A percentile compares a stretch with the other conserved stretches of the same genome.
Conservation (phyloP, 1,140 invertebrate species). For the Helicoverpa zea region DNA sequence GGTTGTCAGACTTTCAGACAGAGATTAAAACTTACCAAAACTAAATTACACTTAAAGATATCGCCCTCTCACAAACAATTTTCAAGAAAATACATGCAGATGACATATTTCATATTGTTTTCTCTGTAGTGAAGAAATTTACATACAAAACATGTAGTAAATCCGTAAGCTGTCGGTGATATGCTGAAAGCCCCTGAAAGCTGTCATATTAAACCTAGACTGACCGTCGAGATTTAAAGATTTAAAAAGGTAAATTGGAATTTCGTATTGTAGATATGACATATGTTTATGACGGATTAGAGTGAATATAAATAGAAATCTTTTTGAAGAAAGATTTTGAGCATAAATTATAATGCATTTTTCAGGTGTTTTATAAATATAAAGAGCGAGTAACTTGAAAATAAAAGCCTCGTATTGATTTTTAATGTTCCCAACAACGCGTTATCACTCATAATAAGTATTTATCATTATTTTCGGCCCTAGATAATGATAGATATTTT, state of each 20-base stretch:
- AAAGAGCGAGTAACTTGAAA: too few relatives aligned
- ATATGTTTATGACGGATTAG: too few relatives aligned
- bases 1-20: too few relatives aligned
- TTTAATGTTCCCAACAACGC: too few relatives aligned
- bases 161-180: background rate
- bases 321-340: background rate
- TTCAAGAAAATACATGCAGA: constrained; percentile 1
- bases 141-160: constrained; percentile 10
- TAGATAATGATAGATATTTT: background rate
- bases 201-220: background rate
- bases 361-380: too few relatives aligned
- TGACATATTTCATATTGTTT: constrained; percentile 1
- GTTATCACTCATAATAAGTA: too few relatives aligned
- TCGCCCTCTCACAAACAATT: background rate
- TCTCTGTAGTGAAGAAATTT: background rate
- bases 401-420: too few relatives aligned
- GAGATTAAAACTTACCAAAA: too few relatives aligned
- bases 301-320: background rate
- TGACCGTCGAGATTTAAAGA: background rate
- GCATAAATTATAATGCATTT: too few relatives aligned
- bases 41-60: too few relatives aligned
- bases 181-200: constrained; percentile 5
- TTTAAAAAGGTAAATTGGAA: background rate
- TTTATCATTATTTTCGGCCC: background rate
- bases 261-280: background rate